These are phyloP conservation scores for Ceyx melanurus DNA, from an alignment of 2,113 vertebrate genomes.

Conservation along the genomic window DNA sequence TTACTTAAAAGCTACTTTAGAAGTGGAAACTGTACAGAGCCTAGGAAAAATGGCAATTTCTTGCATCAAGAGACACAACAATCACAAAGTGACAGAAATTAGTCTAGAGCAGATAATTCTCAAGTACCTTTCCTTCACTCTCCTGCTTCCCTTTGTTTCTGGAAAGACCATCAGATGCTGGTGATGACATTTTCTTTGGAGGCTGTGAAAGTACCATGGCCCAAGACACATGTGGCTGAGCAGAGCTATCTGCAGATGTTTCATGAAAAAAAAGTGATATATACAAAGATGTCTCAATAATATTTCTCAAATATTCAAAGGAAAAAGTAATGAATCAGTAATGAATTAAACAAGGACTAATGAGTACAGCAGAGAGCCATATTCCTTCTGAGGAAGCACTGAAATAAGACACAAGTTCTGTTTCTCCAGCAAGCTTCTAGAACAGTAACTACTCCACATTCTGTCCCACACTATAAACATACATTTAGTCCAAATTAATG, in stretches of 20 bases:
- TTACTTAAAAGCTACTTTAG: neutral
- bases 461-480: neutral
- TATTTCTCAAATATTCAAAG: neutral
- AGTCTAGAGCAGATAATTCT: neutral
- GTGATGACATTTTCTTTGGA: conserved; percentile 54
- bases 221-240: conserved; percentile 58
- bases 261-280: conserved; percentile 44
- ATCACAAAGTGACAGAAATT: neutral
- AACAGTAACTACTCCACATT: neutral
- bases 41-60: neutral
- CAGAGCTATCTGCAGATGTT: conserved; percentile 60
- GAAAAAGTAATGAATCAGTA: neutral
- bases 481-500: neutral
- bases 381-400: neutral
- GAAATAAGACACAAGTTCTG: neutral
- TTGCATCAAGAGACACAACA: neutral
- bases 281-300: neutral
- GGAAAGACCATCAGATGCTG: conserved; percentile 38
- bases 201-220: conserved; percentile 59
- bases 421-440: neutral
- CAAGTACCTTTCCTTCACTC: conserved; percentile 51
- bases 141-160: conserved; percentile 42
- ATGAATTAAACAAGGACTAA: neutral
- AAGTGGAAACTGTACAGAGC: neutral
- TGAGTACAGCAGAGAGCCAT: neutral